Conservation (phyloP, 2,113 vertebrate genomes). For the Holacanthus passer region DNA sequence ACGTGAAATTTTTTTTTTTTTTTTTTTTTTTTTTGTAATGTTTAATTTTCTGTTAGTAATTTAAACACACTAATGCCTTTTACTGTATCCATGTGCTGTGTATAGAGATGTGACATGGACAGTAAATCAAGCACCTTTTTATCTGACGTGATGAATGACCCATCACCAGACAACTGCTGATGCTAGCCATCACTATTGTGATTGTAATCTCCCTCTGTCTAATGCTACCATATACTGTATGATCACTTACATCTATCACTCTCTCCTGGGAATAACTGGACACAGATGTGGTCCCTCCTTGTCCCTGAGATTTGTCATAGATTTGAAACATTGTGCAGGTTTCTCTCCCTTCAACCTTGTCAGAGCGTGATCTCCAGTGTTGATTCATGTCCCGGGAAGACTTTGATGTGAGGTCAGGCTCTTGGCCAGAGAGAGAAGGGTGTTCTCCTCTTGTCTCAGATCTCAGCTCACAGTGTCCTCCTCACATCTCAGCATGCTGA, state of each 20-base stretch:
- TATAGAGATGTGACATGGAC: slow-evolving; percentile 6
- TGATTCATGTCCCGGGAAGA: slow-evolving; percentile 68
- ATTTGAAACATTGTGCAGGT: slow-evolving; percentile 58
- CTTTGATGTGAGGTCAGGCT: slow-evolving; percentile 79
- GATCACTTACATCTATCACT: slow-evolving; percentile 32
- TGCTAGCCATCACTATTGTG: slow-evolving; percentile 12
- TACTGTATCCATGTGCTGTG: background rate
- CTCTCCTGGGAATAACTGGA: slow-evolving; percentile 47
- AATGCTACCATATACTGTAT: background rate
- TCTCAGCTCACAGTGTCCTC: slow-evolving; percentile 72
- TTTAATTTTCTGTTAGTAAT: slow-evolving; percentile 38
- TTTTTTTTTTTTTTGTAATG: slow-evolving; percentile 20
- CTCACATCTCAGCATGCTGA: slow-evolving; percentile 80
- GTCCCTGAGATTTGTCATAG: slow-evolving; percentile 32
- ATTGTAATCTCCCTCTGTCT: slow-evolving; percentile 21
- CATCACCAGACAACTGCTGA: slow-evolving; percentile 5
- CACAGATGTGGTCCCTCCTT: slow-evolving; percentile 54
- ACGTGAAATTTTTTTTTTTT: slow-evolving; percentile 35
- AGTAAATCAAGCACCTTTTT: slow-evolving; percentile 9
- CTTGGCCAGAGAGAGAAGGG: slow-evolving; percentile 43
- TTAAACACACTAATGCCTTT: background rate
- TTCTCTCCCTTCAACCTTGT: slow-evolving; percentile 49
- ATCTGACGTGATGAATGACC: slow-evolving; percentile 27
- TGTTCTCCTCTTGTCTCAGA: slow-evolving; percentile 63
- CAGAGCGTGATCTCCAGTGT: slow-evolving; percentile 40